Evolutionary conservation across 2,797 vertebrate genomes (phyloP), one percentile per base, ranked within the genome.

Genomic region (Bovichtus variegatus): DNA sequence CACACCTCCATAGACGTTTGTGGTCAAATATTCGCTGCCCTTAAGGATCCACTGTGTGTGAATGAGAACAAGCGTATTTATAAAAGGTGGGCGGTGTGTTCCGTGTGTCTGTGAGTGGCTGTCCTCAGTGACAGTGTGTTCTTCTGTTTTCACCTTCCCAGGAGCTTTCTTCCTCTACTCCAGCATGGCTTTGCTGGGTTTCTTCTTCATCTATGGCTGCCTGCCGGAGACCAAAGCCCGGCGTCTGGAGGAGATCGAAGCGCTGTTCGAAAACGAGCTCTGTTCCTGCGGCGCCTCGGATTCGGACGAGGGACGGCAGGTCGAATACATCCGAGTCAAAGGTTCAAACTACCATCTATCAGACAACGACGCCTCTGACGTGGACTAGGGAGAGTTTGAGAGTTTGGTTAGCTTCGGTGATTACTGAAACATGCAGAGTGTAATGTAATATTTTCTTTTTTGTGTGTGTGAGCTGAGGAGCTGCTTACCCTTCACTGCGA

Each of bases 271-370:
- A 86, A 97, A 90, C 92, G 96, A 93, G 85, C 96, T 99, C 4
- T 99, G 98, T 87, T 97, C 97, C 3, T 99, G 97, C 82, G 97
- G 98, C 51, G 91, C 94, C 69, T 93, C 96, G 0, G 97, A 99
- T 89, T 97, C 97, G 3, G 98, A 99, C 78, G 97, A 99, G 85
- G 97, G 95, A 12, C 95, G 98, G 76, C 99, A 99, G 80, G 97
- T 99, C 3, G 98, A 99, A 91, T 99, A 99, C 90, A 99, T 99
- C 89, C 96, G 98, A 61, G 98, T 99, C 83, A 99, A 99, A 93
- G 98, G 98, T 81, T 99, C 97, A 83, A 99, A 99, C 95, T 99
- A 99, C 88, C 98, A 99, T 92, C 96, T 99, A 87, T 99, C 98
- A 55, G 98, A 99, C 96, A 99, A 99, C 69, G 98, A 99, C 41